Evolutionary conservation across 2,888 invertebrate species (phyloP).

Genomic region (Bombylius major): DNA sequence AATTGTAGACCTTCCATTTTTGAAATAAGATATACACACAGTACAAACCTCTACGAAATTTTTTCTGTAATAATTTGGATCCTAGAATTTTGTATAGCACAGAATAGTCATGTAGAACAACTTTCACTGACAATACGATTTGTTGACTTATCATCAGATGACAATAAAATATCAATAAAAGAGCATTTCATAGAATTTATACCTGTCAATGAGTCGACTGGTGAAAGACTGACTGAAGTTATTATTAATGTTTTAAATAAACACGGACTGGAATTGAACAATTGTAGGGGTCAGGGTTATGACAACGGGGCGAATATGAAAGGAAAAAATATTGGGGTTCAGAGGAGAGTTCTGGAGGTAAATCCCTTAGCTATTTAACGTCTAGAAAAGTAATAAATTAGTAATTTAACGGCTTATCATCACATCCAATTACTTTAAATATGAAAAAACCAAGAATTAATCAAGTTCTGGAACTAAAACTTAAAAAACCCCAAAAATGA

Average conservation of each 20-base stretch:
- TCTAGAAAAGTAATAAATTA: no score
- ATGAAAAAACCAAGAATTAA: no score
- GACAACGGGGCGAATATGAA: neutral
- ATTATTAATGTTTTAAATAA: neutral
- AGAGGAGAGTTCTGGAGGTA: neutral
- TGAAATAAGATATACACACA: no score
- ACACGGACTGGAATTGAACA: neutral
- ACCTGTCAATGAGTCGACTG: neutral
- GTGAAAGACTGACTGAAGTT: neutral
- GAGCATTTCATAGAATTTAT: neutral
- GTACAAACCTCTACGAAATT: no score
- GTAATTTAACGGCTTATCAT: no score
- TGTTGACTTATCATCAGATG: neutral
- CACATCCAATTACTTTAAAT: no score
- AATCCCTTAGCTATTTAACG: no score
- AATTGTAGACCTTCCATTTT: no score
- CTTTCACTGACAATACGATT: neutral
- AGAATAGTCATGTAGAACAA: neutral
- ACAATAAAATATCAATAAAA: neutral
- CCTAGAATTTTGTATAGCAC: no score
- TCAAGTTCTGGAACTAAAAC: no score
- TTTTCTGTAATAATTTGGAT: no score
- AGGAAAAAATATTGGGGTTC: neutral
- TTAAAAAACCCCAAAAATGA: no score
- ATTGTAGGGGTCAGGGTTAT: neutral